Evolutionary conservation across 2,888 invertebrate species (phyloP), one percentile per base, ranked within the genome.

Genomic region (Aromia moschata): DNA sequence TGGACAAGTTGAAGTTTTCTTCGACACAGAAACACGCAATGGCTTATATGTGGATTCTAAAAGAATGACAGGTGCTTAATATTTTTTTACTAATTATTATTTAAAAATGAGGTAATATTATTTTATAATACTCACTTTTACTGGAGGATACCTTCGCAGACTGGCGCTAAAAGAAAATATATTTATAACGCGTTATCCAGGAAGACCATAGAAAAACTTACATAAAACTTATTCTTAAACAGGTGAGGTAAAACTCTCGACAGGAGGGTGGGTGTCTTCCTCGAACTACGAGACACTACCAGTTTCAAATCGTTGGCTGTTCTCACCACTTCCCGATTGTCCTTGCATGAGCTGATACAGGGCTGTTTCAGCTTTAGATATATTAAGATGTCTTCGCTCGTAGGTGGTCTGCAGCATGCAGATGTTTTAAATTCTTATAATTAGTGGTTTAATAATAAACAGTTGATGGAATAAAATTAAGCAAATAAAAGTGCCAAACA

Each of bases 11-110:
- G 56, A 57, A 25, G 38, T 7, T 44, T 30, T 37, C 10, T 15
- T 51, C 9, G 37, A 44, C 17, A 51, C 5, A 11, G 37, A 12
- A 5, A 57, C 38, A 14, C 44, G 36, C 18, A 57, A 11, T 5
- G 56, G 37, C 14, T 57, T 57, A 36, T 57, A 57, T 10, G 38
- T 38, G 2, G 37, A 17, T 15, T 45, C 56, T 57, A 25, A 10
- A 51, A 57, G 16, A 36, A 20, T 9, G 3, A 16, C 25, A 25
- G 5, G 5, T 25, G 25, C 5, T 25, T 4, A 25, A 25, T 25
- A 25, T 25, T 25, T 25, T 4, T 25, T 9, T 25, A n/a, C n/a
- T n/a, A n/a, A n/a, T n/a, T n/a, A n/a, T n/a, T n/a, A n/a, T n/a
- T n/a, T n/a, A n/a, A n/a, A n/a, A n/a, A n/a, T n/a, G n/a, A n/a